Base-by-base conservation (phyloP, 2,797 vertebrate species). In the Strix occidentalis region DNA sequence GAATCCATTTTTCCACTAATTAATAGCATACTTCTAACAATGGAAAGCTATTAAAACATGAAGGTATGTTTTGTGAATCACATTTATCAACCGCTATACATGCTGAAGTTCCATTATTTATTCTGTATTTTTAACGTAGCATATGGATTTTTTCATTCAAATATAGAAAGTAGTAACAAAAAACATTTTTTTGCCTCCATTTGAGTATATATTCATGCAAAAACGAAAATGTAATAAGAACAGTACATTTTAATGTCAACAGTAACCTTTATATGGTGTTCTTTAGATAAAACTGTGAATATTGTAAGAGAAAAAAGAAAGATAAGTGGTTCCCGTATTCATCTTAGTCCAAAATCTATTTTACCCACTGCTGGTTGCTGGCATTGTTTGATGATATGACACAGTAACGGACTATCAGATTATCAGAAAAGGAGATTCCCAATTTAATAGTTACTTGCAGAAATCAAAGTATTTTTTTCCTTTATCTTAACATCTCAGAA, bases 301-400 rank as follows among this genome's bases (percentile, higher is more conserved):
- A 97, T 83, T 97, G 95, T 88, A 85, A 80, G 94, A 94, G 93
- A 77, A 84, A 85, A 91, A 63, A 83, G 83, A 77, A 92, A 97
- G 97, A 97, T 98, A 98, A 98, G 95, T 97, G 80, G 69, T 84
- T 95, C 88, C 63, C 45, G 37, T 97, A 97, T 98, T 98, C 97
- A 97, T 98, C 98, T 98, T 96, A 93, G 97, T 98, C 98, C 95
- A 95, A 97, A 98, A 98, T 98, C 98, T 98, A 70, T 98, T 98
- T 98, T 98, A 94, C 95, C 93, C 95, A 80, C 96, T 95, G 97
- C 97, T 97, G 94, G 90, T 95, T 96, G 96, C 85, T 97, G 98
- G 97, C 96, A 96, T 96, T 97, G 97, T 92, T 95, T 97, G 97
- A 98, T 98, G 96, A 96, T 97, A 82, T 97, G 97, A 97, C 98